Percentiles rank a stretch among this genome's conserved stretches.
These are phyloP conservation scores for Mycogona germanica DNA, from an alignment of 2,888 invertebrate species.

Conservation along the genomic window DNA sequence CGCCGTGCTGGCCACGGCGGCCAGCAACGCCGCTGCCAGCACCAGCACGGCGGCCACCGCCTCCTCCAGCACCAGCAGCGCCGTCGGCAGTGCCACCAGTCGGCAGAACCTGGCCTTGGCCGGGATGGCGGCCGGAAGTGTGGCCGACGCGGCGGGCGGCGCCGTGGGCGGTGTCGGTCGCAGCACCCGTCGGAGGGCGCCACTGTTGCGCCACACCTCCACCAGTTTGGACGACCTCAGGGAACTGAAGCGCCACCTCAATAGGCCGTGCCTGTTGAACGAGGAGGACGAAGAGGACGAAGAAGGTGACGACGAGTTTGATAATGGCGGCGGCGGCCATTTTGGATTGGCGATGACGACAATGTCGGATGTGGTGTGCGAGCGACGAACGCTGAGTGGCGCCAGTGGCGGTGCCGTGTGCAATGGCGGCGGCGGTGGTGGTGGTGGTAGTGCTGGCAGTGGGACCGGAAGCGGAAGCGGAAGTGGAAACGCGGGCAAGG, in stretches of 20 bases:
- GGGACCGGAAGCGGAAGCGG: background rate
- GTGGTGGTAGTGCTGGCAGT: too few species aligned
- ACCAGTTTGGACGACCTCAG: slow-evolving; percentile 10
- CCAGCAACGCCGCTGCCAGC: background rate
- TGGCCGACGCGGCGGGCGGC: background rate
- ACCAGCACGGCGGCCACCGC: background rate
- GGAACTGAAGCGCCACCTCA: slow-evolving; percentile 3
- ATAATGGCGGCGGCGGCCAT: background rate
- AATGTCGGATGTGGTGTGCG: background rate
- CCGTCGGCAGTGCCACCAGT: background rate
- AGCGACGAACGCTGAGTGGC: too few species aligned
- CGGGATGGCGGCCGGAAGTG: too few species aligned
- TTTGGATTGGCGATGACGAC: background rate
- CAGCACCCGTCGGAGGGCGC: background rate
- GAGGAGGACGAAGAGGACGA: slow-evolving; percentile 7
- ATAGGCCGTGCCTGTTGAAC: slow-evolving; percentile 4
- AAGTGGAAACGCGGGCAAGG: too few species aligned
- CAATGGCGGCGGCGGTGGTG: too few species aligned
- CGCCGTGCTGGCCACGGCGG: background rate
- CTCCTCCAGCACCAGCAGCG: background rate
- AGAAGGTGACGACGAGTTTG: background rate
- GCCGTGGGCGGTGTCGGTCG: too few species aligned
- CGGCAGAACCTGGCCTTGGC: too few species aligned
- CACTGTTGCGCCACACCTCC: slow-evolving; percentile 9
- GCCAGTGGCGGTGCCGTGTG: too few species aligned